Base-by-base conservation (phyloP, 2,113 vertebrate genomes). In the Gadus macrocephalus region DNA sequence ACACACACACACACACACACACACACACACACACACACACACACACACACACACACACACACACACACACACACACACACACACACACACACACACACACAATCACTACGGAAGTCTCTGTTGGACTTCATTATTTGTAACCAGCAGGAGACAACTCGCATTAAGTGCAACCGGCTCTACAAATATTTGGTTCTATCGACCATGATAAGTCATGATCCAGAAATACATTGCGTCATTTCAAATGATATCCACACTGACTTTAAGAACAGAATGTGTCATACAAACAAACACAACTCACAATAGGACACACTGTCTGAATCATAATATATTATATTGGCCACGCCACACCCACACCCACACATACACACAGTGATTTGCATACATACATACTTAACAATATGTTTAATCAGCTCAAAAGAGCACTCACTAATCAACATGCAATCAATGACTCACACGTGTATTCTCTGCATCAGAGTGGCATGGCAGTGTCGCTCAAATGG, bases 341-440 rank as follows among this genome's bases (percentile, higher is more conserved):
- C 42, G 16, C n/a, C 14, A n/a, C 55, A 17, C 55, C 5, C 55
- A 16, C 55, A 58, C 42, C n/a, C 20, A 63, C 25, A 15, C 27
- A n/a, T 8, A 64, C 22, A 81, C 69, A 70, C 66, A 74, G 31
- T 63, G 62, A 9, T 65, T 62, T 31, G 38, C 61, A 66, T 55
- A 22, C 59, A 58, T 69, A 75, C 63, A 70, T 59, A 68, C 64
- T 55, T 55, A 19, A 22, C 64, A 55, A 66, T 31, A 16, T 53
- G 61, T 20, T 16, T 61, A 81, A 78, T 81, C 66, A 76, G 62
- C 56, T 61, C 56, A 72, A 64, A 70, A 76, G 67, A 68, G 67
- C 62, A 20, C 64, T 74, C 27, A 55, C 69, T 76, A 79, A 81
- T 82, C 78, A 82, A 76, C 74, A 63, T 53, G 70, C 78, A 82